A percentile compares a stretch with the other conserved stretches of the same genome.
Conservation (phyloP, 2,888 invertebrate species). For the Chromoteleia sp. region DNA sequence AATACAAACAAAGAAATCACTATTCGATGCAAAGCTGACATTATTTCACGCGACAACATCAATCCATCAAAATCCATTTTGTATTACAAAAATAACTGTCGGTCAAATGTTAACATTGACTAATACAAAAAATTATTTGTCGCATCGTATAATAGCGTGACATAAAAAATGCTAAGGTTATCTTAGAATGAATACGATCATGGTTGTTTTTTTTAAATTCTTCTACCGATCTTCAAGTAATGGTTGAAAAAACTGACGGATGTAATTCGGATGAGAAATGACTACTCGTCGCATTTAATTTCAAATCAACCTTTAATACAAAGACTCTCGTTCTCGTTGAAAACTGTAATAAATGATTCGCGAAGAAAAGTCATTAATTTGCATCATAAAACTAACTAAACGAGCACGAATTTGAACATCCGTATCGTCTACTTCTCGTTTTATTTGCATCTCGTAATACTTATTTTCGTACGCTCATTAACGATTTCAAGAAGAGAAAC, state of each 20-base stretch:
- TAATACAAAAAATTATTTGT: constrained; percentile 17
- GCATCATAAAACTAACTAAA: constrained; percentile 38
- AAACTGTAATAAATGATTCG: constrained; percentile 49
- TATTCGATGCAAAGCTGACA: background rate
- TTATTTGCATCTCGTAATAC: constrained; percentile 24
- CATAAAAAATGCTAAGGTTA: constrained; percentile 21
- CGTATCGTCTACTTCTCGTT: background rate
- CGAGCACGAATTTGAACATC: background rate
- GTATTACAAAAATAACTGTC: constrained; percentile 9
- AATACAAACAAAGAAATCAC: background rate
- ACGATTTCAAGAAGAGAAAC: constrained; percentile 39
- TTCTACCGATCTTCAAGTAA: constrained; percentile 6
- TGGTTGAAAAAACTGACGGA: constrained; percentile 32
- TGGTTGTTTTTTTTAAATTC: constrained; percentile 15
- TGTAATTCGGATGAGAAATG: constrained; percentile 47
- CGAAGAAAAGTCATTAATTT: constrained; percentile 37
- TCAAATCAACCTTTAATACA: constrained; percentile 31
- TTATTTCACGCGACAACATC: background rate
- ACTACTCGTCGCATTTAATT: constrained; percentile 35
- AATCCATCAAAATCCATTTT: constrained; percentile 1
- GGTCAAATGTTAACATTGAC: background rate
- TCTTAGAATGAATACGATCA: constrained; percentile 8
- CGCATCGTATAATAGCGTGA: constrained; percentile 12
- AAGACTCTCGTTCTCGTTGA: constrained; percentile 43
- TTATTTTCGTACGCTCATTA: constrained; percentile 37